phyloP scores from a whole-genome alignment of 2,113 vertebrate genomes.

The Ptilorrhoa leucosticta region DNA sequence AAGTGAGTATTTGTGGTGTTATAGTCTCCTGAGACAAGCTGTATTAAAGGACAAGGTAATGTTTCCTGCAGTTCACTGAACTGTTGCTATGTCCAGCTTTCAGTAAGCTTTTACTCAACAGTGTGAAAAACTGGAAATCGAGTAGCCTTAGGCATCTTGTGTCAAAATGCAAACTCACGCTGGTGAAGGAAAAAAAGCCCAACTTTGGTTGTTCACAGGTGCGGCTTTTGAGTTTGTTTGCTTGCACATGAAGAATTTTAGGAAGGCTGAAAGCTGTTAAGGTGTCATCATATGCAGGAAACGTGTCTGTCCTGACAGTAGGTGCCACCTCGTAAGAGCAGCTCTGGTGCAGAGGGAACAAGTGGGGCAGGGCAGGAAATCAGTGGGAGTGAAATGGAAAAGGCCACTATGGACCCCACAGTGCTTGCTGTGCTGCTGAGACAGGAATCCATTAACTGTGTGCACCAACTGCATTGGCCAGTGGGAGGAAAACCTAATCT shows the following conservation, averaged over 20 bases:
- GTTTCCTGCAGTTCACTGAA: neutral
- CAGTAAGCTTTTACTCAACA: neutral
- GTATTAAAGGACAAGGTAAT: neutral
- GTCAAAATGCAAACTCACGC: neutral
- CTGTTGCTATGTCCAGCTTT: neutral
- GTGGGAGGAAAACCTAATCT: neutral
- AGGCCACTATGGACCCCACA: neutral
- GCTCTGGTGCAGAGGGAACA: neutral
- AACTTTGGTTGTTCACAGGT: neutral
- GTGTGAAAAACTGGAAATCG: neutral
- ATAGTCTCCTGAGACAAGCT: neutral
- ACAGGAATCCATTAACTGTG: neutral
- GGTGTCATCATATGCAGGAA: neutral
- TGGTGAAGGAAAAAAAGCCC: neutral
- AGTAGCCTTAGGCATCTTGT: neutral
- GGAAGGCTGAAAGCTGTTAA: neutral
- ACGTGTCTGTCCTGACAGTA: neutral
- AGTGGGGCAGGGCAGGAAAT: neutral
- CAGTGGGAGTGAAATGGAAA: neutral
- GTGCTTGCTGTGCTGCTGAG: neutral
- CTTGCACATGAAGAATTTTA: neutral
- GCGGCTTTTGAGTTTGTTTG: neutral
- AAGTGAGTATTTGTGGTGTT: neutral
- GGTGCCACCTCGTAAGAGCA: neutral
- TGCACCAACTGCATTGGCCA: neutral